phyloP scores from a whole-genome alignment of 2,888 invertebrate species.

The Diaperis boleti region DNA sequence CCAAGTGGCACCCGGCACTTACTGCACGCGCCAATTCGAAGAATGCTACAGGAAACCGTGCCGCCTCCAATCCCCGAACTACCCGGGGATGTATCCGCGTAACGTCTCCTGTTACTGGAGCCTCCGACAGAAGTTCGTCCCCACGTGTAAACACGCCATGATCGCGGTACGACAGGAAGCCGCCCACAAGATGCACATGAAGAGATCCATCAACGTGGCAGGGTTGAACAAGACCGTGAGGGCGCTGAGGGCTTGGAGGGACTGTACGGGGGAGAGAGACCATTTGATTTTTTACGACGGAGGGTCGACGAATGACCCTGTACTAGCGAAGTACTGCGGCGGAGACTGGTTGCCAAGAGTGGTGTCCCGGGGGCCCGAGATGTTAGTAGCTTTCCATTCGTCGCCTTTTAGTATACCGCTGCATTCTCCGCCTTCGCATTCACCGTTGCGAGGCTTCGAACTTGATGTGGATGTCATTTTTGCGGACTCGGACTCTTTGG shows the following conservation, averaged over 20 bases:
- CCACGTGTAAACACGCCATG: conserved; percentile 92
- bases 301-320: conserved; percentile 83
- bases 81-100: conserved; percentile 88
- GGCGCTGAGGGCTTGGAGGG: conserved; percentile 83
- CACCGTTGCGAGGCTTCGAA: conserved; percentile 84
- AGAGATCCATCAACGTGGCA: conserved; percentile 75
- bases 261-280: conserved; percentile 86
- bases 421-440: conserved; percentile 73
- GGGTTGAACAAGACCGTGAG: conserved; percentile 78
- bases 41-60: conserved; percentile 89
- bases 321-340: conserved; percentile 89
- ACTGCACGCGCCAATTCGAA: conserved; percentile 83
- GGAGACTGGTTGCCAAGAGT: conserved; percentile 88
- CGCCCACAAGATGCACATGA: conserved; percentile 79
- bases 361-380: conserved; percentile 80
- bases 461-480: conserved; percentile 90
- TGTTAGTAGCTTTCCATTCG: conserved; percentile 90
- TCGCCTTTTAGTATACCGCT: conserved; percentile 86
- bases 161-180: conserved; percentile 85
- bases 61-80: conserved; percentile 90
- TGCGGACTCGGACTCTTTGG: conserved; percentile 87
- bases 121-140: conserved; percentile 85
- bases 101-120: conserved; percentile 95
- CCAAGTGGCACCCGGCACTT: conserved; percentile 76
- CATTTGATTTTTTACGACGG: conserved; percentile 90